phyloP scores from a whole-genome alignment of 2,113 vertebrate species.

The Cranoglanis bouderius region DNA sequence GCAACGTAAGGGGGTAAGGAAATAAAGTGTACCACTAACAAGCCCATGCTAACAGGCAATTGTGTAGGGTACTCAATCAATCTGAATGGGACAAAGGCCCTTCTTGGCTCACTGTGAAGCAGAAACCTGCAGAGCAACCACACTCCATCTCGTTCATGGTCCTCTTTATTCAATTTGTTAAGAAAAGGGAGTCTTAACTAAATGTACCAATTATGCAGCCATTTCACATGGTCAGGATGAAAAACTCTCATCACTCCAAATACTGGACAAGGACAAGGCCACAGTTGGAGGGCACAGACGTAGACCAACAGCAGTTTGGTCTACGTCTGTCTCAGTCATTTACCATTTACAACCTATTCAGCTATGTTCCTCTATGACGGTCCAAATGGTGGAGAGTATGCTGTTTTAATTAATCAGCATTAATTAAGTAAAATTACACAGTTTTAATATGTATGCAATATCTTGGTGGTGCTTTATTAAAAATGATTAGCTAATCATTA shows the following conservation, averaged over 20 bases:
- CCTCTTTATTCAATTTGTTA: slow-evolving; percentile 49
- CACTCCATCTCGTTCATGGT: slow-evolving; percentile 52
- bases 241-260: slow-evolving; percentile 38
- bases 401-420: neutral
- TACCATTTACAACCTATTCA: slow-evolving; percentile 17
- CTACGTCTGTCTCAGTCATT: slow-evolving; percentile 36
- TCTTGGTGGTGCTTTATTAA: neutral
- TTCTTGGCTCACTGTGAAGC: slow-evolving; percentile 45
- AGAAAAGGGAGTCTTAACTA: slow-evolving; percentile 49
- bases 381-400: neutral
- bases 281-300: slow-evolving; percentile 43
- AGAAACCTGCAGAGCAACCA: slow-evolving; percentile 47
- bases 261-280: slow-evolving; percentile 16
- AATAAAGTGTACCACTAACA: slow-evolving; percentile 52
- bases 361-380: neutral
- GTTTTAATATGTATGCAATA: neutral
- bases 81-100: slow-evolving; percentile 49
- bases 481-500: neutral
- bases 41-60: slow-evolving; percentile 45
- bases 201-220: slow-evolving; percentile 58
- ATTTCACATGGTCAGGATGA: slow-evolving; percentile 40
- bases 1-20: slow-evolving; percentile 12
- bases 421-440: neutral
- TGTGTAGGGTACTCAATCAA: slow-evolving; percentile 44
- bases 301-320: slow-evolving; percentile 40